Percentiles rank a stretch among this genome's conserved stretches.
Evolutionary conservation across 2,888 invertebrate genomes (phyloP).

Genomic region (Rhodophaea formosa): DNA sequence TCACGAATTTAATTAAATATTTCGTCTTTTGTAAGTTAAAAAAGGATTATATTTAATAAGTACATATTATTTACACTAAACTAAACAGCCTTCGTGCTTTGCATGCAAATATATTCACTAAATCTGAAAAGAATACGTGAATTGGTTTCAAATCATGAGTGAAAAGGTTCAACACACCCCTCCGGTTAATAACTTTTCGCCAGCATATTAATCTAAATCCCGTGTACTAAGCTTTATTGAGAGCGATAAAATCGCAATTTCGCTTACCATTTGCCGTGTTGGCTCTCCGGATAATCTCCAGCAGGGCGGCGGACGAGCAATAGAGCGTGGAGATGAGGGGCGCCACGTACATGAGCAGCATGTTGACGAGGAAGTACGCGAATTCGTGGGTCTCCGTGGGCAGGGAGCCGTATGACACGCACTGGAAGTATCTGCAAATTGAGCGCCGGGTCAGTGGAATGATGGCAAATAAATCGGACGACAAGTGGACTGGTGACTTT

Average conservation of each 20-base stretch:
- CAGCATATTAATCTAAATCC: not conserved
- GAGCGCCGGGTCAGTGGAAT: constrained; percentile 4
- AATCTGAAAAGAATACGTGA: not conserved
- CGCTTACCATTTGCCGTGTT: constrained; percentile 80
- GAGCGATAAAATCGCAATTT: constrained; percentile 40
- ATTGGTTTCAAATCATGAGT: not conserved
- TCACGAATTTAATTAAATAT: too few species aligned
- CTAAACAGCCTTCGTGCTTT: not conserved
- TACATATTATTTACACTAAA: not conserved
- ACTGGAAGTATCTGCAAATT: constrained; percentile 87
- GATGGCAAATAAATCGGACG: not conserved
- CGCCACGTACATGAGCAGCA: constrained; percentile 92
- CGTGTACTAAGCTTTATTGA: not conserved
- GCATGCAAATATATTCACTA: not conserved
- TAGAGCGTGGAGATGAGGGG: constrained; percentile 92
- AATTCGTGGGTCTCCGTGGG: constrained; percentile 87
- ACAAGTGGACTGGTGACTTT: too few species aligned
- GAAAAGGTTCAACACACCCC: not conserved
- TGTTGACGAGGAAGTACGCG: constrained; percentile 90
- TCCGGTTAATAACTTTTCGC: not conserved
- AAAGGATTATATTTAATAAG: too few species aligned
- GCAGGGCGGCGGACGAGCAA: constrained; percentile 93
- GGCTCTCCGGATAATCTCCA: constrained; percentile 90
- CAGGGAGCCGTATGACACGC: constrained; percentile 92
- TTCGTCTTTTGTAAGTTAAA: too few species aligned